phyloP scores from a whole-genome alignment of 1,140 invertebrate species.

The Batillaria attramentaria region DNA sequence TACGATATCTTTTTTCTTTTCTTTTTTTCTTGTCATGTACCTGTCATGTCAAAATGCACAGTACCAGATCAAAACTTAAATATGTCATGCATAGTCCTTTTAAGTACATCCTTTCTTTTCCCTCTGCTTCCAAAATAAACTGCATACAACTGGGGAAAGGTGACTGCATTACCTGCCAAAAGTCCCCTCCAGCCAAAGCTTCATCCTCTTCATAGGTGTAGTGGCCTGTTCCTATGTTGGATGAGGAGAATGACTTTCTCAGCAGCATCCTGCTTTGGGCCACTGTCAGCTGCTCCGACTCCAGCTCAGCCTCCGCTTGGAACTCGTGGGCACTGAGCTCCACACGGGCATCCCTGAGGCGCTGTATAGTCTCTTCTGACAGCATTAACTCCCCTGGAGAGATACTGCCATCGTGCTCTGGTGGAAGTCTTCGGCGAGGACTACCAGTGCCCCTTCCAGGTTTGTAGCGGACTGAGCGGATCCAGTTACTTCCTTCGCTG shows the following conservation, averaged over 20 bases:
- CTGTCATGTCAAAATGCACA: too few relatives aligned
- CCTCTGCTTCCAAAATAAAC: too few relatives aligned
- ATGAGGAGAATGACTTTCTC: slow-evolving; percentile 1
- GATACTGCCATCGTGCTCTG: not conserved
- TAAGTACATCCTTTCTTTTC: too few relatives aligned
- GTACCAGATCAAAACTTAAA: too few relatives aligned
- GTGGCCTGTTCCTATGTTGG: not conserved
- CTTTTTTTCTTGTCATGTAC: too few relatives aligned
- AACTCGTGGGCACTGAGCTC: slow-evolving; percentile 4
- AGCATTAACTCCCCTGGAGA: slow-evolving; percentile 11
- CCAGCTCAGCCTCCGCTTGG: not conserved
- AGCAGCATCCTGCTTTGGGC: slow-evolving; percentile 14
- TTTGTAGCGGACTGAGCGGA: not conserved
- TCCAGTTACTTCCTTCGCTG: not conserved
- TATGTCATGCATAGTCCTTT: too few relatives aligned
- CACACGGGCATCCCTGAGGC: not conserved
- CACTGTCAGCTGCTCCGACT: not conserved
- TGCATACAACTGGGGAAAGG: too few relatives aligned
- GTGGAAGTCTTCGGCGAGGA: not conserved
- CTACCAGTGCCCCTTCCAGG: too few relatives aligned
- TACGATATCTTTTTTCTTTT: too few relatives aligned
- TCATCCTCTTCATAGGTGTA: slow-evolving; percentile 10
- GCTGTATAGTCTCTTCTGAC: slow-evolving; percentile 16
- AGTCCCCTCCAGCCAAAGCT: too few relatives aligned
- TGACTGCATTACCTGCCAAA: slow-evolving; percentile 21